Percentiles rank a stretch among this genome's conserved stretches.
phyloP scores from a whole-genome alignment of 2,888 invertebrate genomes.

The Himalopsyche kuldschensis region DNA sequence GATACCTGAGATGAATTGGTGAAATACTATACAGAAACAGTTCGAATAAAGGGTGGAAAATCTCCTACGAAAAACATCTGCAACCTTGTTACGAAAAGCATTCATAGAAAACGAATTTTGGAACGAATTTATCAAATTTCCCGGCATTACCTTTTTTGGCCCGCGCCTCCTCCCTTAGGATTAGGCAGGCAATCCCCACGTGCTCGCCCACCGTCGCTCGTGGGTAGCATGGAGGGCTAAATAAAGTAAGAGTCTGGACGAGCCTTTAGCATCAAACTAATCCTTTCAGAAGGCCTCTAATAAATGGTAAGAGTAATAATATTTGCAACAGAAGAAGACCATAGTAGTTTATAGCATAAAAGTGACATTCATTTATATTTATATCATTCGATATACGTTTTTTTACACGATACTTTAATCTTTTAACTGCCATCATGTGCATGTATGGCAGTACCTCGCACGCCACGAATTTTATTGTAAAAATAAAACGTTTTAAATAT shows the following conservation, averaged over 20 bases:
- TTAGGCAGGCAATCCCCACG: neutral
- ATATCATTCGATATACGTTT: no score
- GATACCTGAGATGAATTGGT: no score
- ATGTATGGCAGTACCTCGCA: no score
- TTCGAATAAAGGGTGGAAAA: neutral
- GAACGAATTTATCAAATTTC: neutral
- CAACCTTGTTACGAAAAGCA: neutral
- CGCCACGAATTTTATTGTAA: no score
- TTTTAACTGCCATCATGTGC: no score
- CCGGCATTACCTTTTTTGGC: neutral
- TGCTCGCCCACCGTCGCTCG: neutral
- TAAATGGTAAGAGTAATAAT: slow-evolving; percentile 27
- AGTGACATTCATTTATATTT: no score
- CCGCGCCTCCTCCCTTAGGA: neutral
- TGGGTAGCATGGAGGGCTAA: neutral
- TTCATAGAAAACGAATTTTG: neutral
- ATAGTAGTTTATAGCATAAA: neutral
- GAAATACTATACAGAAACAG: no score
- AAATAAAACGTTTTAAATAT: no score
- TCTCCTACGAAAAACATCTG: neutral
- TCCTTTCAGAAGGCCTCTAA: slow-evolving; percentile 31
- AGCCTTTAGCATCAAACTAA: slow-evolving; percentile 29
- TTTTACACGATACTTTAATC: no score
- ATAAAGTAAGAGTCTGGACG: slow-evolving; percentile 21
- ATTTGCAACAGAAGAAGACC: neutral